These are phyloP conservation scores for Rattus rattus DNA, from an alignment of 2,113 vertebrate genomes.

Conservation along the genomic window DNA sequence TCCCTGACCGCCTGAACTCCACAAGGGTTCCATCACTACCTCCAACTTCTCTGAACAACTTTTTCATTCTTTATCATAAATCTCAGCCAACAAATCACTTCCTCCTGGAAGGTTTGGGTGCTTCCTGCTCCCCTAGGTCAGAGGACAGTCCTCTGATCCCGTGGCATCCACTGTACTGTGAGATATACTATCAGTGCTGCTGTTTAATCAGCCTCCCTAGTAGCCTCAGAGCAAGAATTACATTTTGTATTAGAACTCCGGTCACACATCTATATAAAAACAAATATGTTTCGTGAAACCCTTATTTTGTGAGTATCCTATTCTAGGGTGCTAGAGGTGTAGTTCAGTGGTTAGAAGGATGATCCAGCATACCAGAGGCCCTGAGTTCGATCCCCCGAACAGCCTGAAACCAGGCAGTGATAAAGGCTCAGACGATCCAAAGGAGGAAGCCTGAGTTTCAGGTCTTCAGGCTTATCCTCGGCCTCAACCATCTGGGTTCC, in stretches of 20 bases:
- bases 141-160: neutral
- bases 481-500: neutral
- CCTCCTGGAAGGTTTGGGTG: neutral
- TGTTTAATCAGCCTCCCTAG: neutral
- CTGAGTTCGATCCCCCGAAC: neutral
- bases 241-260: constrained; percentile 4
- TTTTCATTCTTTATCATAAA: neutral
- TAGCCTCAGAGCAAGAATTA: neutral
- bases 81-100: neutral
- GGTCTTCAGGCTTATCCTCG: neutral
- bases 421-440: neutral
- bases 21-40: too few relatives aligned
- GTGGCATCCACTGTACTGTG: neutral
- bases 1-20: neutral
- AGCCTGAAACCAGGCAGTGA: neutral
- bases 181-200: neutral
- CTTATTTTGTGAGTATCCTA: constrained; percentile 21
- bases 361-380: neutral
- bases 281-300: neutral
- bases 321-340: neutral
- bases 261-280: neutral
- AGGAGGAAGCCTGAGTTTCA: neutral
- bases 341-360: neutral
- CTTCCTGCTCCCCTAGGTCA: neutral
- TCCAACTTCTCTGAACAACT: constrained; percentile 16